Percentiles rank a stretch among this genome's conserved stretches.
Conservation (phyloP, 2,888 invertebrate species). For the Drosophila borborema region DNA sequence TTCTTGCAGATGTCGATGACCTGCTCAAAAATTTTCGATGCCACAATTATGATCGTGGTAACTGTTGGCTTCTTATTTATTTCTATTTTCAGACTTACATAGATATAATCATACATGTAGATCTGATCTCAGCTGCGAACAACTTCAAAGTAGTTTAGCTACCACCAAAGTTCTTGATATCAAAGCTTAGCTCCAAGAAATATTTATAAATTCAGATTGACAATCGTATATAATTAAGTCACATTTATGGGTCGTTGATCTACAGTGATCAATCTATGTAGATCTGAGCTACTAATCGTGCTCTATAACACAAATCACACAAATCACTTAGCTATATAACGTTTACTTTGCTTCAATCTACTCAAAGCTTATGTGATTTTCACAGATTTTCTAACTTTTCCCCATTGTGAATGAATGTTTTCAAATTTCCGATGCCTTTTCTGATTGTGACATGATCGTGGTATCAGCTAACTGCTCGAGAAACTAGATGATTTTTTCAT, state of each 20-base stretch:
- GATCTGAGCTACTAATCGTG: neutral
- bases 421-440: neutral
- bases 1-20: too few species aligned
- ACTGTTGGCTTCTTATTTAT: too few species aligned
- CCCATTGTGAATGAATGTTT: neutral
- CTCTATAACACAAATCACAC: neutral
- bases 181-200: neutral
- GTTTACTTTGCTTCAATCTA: neutral
- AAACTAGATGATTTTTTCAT: conserved; percentile 1
- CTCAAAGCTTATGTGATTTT: neutral
- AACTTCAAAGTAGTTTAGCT: too few species aligned
- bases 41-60: too few species aligned
- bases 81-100: too few species aligned
- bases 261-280: neutral
- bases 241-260: neutral
- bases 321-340: neutral
- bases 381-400: neutral
- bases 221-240: neutral
- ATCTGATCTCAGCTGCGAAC: too few species aligned
- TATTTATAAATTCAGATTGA: neutral
- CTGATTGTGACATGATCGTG: conserved; percentile 11
- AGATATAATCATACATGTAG: too few species aligned
- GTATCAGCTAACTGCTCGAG: conserved; percentile 12
- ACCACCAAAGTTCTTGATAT: neutral
- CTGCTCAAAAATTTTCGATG: too few species aligned